Evolutionary conservation across 2,888 invertebrate species (phyloP), one percentile per base, ranked within the genome.

Genomic region (Pammene aurita): DNA sequence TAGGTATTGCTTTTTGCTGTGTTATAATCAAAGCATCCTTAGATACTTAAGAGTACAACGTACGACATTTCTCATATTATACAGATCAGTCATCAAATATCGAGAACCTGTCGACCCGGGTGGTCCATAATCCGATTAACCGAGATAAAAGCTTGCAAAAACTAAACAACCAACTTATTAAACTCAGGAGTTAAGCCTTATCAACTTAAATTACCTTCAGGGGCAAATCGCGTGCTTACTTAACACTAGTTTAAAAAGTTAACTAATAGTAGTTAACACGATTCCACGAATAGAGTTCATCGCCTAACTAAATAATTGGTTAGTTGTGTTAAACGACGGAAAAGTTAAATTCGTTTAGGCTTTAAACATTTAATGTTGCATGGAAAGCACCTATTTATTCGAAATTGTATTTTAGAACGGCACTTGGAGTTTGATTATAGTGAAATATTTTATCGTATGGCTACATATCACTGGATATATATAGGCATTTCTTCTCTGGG

Each of bases 231-330:
- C 82, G 82, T 82, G 82, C 58, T 60, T 60, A 46, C 44, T 60
- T 46, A 72, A 56, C 57, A 26, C 2, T 26, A 26, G 26, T 75
- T 77, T 80, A 78, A 80, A 79, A 77, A 80, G 78, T 72, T 76
- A 71, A 76, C 78, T 78, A 79, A 78, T 76, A 61, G 61, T 70
- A 72, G 74, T 73, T 71, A 78, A 13, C 79, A 81, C 77, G 78
- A 65, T 76, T 77, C 78, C 74, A 75, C 68, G 67, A 77, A 71
- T 70, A 71, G 74, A 69, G 70, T 42, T 71, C 70, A 68, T 64
- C 52, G 50, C 57, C 54, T 62, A 62, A 56, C 35, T 14, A 65
- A 54, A 26, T 60, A 44, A 58, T 38, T 10, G 38, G 60, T 44
- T 65, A 35, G 64, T 35, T 52, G 56, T 57, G 61, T 63, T 67